These are phyloP conservation scores for Fringilla coelebs DNA, from an alignment of 2,797 vertebrate species.

Conservation along the genomic window DNA sequence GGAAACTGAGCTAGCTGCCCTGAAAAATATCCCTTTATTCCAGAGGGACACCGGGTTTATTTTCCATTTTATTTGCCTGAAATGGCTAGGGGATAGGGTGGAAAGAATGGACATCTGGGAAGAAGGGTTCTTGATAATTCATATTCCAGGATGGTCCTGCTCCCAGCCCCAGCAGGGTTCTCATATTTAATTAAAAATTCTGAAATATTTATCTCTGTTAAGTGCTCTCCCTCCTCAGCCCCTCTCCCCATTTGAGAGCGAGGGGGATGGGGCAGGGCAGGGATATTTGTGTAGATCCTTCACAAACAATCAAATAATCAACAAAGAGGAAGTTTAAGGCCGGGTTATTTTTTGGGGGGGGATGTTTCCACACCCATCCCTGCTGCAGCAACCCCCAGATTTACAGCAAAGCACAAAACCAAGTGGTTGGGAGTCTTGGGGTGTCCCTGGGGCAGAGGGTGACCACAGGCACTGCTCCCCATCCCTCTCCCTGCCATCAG, in stretches of 20 bases:
- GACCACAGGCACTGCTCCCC: not conserved
- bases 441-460: not conserved
- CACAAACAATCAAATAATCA: not conserved
- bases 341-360: not conserved
- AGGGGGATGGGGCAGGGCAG: not conserved
- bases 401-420: not conserved
- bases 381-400: not conserved
- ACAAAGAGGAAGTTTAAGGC: not conserved
- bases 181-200: constrained; percentile 53
- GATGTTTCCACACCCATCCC: not conserved
- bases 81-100: not conserved
- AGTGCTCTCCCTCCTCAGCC: not conserved
- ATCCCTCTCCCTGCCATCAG: not conserved
- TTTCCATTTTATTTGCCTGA: not conserved
- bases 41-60: not conserved
- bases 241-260: not conserved
- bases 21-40: not conserved
- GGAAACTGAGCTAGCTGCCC: not conserved
- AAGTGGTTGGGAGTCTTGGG: fast-evolving
- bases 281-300: not conserved
- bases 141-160: not conserved
- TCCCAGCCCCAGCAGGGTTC: not conserved
- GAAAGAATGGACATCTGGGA: not conserved
- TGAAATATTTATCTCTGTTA: constrained; percentile 14
- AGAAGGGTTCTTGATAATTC: not conserved